Base-by-base conservation (phyloP, 2,113 vertebrate genomes). In the Zonotrichia leucophrys region DNA sequence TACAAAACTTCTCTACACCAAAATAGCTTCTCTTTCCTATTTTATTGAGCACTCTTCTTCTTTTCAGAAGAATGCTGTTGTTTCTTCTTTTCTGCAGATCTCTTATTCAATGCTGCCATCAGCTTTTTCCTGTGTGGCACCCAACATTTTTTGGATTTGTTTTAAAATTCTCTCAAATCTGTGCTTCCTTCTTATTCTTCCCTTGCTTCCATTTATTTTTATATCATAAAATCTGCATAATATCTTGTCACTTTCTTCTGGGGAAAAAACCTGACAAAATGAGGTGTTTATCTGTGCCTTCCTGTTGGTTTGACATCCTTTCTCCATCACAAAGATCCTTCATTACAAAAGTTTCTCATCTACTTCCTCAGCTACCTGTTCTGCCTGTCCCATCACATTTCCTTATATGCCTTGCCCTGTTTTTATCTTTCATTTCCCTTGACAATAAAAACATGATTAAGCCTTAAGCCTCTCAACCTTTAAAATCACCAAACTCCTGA, bases 131-230 rank as follows among this genome's bases (percentile, higher is more conserved):
- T 80, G n/a, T 83, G 76, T 77, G 73, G 50, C 75, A 94, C 79
- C 59, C 59, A 53, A 70, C n/a, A 41, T 55, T 77, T 94, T 80
- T 86, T 92, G 63, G 83, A 81, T 47, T 86, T 90, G 7, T 83
- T 95, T 88, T 74, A 95, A 95, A 93, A 80, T 95, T 88, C 85
- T 94, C 63, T 96, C 59, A 96, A 93, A 94, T 85, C 85, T 94
- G 53, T 41, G 50, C 28, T 82, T 58, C 74, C 70, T 85, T 80
- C 53, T 75, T 87, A 72, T 91, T 87, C 72, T 84, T 81, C 59
- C 42, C n/a, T 76, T 73, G 58, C 82, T 90, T 94, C 78, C 87
- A 76, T 85, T 85, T 88, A 85, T 77, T 93, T 95, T 92, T 66
- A 11, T 90, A 89, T 74, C 90, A 55, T 56, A 56, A 56, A 33